Percentiles rank a stretch among this genome's conserved stretches.
Evolutionary conservation across 2,797 vertebrate species (phyloP).

Genomic region (Sebastes oblongus): DNA sequence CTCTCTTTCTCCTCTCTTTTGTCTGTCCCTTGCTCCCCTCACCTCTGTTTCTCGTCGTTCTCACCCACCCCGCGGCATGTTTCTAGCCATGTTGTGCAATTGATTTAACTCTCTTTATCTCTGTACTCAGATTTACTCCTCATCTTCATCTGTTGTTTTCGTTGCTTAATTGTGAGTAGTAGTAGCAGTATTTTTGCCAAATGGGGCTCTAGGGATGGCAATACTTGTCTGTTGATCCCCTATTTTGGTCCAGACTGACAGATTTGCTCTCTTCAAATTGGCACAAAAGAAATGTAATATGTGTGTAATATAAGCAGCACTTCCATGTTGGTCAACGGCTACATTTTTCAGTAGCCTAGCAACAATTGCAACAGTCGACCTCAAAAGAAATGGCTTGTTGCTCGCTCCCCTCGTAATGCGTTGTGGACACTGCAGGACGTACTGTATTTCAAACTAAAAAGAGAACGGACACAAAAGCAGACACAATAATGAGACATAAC

Average conservation of each 20-base stretch:
- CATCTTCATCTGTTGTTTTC: background rate
- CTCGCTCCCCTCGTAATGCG: background rate
- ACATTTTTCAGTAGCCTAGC: conserved; percentile 24
- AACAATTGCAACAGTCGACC: conserved; percentile 10
- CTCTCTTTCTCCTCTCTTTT: background rate
- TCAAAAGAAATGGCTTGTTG: conserved; percentile 1
- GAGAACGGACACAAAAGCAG: background rate
- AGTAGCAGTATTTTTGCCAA: background rate
- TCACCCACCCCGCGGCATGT: background rate
- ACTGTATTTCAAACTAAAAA: background rate
- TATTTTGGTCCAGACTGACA: background rate
- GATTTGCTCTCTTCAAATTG: background rate
- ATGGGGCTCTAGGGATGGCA: background rate
- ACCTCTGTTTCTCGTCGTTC: background rate
- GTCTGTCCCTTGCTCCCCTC: background rate
- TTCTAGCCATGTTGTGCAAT: background rate
- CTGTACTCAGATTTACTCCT: background rate
- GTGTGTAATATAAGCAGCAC: background rate
- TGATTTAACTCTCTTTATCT: background rate
- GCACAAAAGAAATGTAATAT: background rate
- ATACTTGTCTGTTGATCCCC: background rate
- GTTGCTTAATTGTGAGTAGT: background rate
- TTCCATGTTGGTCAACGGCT: background rate
- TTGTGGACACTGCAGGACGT: background rate
- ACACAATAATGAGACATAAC: background rate